These are phyloP conservation scores for Tipula confusa DNA, from an alignment of 2,888 invertebrate species.

Conservation along the genomic window DNA sequence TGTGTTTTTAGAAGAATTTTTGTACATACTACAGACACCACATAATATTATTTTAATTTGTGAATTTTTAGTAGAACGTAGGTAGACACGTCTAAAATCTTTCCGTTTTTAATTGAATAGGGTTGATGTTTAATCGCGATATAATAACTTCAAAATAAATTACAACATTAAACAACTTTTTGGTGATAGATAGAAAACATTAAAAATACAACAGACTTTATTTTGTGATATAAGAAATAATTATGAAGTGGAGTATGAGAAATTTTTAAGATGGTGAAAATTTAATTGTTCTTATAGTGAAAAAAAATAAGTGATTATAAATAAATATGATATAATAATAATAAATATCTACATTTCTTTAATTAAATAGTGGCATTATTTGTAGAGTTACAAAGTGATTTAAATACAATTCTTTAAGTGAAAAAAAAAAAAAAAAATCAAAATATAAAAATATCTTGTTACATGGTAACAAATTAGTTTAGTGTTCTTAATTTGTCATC, in stretches of 20 bases:
- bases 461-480: not conserved
- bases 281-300: not conserved
- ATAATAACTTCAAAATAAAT: not conserved
- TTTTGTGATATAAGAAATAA: not conserved
- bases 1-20: not conserved
- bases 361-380: not conserved
- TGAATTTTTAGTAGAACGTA: conserved; percentile 3
- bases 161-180: not conserved
- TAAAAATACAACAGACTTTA: not conserved
- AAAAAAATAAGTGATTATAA: not conserved
- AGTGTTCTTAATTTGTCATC: not conserved
- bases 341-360: not conserved
- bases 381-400: not conserved
- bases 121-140: not conserved
- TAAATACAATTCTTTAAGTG: not conserved
- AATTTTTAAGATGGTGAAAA: conserved; percentile 12
- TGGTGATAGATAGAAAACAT: not conserved
- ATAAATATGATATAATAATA: not conserved
- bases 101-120: not conserved
- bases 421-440: too few relatives aligned
- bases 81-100: conserved; percentile 21
- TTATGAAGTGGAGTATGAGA: not conserved
- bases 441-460: not conserved
- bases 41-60: conserved; percentile 4
- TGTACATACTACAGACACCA: not conserved